A percentile compares a stretch with the other conserved stretches of the same genome.
Evolutionary conservation across 2,888 invertebrate genomes (phyloP).

Genomic region (Epinotia bilunana): DNA sequence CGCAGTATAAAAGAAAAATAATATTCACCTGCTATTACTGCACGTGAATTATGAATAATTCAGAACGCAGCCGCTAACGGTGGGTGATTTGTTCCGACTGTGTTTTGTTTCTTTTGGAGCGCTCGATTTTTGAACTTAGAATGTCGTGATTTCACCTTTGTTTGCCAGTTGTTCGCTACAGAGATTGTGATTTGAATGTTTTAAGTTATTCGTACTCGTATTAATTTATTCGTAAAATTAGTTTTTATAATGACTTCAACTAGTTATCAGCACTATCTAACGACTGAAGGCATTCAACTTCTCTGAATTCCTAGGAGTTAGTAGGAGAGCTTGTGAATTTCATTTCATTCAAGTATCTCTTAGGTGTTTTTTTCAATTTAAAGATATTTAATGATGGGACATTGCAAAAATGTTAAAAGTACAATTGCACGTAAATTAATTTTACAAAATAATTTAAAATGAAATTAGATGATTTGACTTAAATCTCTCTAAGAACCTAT

Average conservation of each 20-base stretch:
- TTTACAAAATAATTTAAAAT: background rate
- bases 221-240: no score
- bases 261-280: background rate
- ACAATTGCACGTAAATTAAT: background rate
- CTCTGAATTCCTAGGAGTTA: no score
- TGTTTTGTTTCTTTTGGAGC: conserved; percentile 36
- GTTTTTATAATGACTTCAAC: background rate
- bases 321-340: background rate
- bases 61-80: conserved; percentile 54
- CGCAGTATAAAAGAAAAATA: conserved; percentile 69
- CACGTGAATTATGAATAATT: conserved; percentile 74
- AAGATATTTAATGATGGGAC: background rate
- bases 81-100: conserved; percentile 39
- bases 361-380: background rate
- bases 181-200: background rate
- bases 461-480: background rate
- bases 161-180: background rate
- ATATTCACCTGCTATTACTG: conserved; percentile 77
- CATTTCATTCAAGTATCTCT: no score
- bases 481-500: background rate
- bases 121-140: conserved; percentile 38
- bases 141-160: conserved; percentile 35
- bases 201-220: no score
- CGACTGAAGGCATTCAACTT: no score
- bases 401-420: background rate